Evolutionary conservation across 2,888 invertebrate species (phyloP), one percentile per base, ranked within the genome.

Genomic region (Thymelicus acteon): DNA sequence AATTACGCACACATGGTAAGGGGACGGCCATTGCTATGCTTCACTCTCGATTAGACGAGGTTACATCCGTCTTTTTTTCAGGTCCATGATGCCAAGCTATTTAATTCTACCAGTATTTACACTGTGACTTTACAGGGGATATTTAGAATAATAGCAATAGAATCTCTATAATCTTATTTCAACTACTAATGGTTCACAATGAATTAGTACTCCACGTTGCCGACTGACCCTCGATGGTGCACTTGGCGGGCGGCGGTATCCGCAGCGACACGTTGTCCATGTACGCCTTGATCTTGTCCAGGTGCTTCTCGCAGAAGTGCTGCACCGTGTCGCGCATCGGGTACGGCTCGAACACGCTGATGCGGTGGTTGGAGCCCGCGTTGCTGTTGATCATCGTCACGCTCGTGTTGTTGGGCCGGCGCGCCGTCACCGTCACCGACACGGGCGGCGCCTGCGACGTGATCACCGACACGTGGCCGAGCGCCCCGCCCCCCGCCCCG

Each of bases 251-350:
- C 57, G 98, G 96, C 13, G 98, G 98, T 81, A 98, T 95, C 81
- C 96, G 95, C 73, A 97, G 94, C 40, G 97, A 97, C 6, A 98
- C 96, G 82, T 97, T 97, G 78, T 97, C 97, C 96, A 99, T 98
- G 82, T 97, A 99, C 24, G 96, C 95, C 86, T 98, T 97, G 71
- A 99, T 98, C 86, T 98, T 98, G 77, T 97, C 96, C 75, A 98
- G 91, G 85, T 99, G 98, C 87, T 99, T 98, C 88, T 98, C 98
- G 89, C 98, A 98, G 90, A 99, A 99, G 88, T 98, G 98, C 83
- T 98, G 98, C 54, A 99, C 98, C 0, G 97, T 97, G 85, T 98
- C 97, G 37, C 97, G 88, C 97, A 97, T 97, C n/a, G 97, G 97
- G 80, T 97, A 97, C 5, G 98, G 97, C 88, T 98, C 97, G 88